Percentiles rank a stretch among this genome's conserved stretches.
phyloP scores from a whole-genome alignment of 1,140 invertebrate genomes.

The Elymnias hypermnestra region DNA sequence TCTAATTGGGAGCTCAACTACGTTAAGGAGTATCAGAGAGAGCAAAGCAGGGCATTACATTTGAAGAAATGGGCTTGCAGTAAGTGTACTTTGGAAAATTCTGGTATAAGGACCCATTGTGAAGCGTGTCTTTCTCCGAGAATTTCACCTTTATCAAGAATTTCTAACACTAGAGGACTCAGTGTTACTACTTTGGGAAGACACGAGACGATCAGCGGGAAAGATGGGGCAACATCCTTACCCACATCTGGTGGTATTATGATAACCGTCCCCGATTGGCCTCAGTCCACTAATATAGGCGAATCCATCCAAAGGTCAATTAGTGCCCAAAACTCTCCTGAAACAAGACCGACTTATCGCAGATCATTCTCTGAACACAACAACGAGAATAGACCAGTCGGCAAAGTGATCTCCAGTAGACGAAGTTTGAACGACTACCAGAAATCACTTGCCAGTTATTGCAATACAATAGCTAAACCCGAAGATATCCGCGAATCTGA shows the following conservation, averaged over 20 bases:
- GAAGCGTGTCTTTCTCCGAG: constrained; percentile 78
- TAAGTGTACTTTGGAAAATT: constrained; percentile 86
- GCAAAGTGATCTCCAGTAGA: constrained; percentile 74
- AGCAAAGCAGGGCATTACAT: constrained; percentile 58
- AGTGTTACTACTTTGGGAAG: constrained; percentile 67
- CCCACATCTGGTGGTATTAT: constrained; percentile 63
- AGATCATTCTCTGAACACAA: constrained; percentile 80
- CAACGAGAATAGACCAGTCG: constrained; percentile 65
- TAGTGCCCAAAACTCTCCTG: constrained; percentile 69
- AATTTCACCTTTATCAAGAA: constrained; percentile 48
- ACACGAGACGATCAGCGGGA: constrained; percentile 52
- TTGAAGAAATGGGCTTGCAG: constrained; percentile 82
- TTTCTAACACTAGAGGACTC: constrained; percentile 60
- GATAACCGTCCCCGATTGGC: constrained; percentile 70
- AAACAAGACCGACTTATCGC: constrained; percentile 77
- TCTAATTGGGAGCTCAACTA: constrained; percentile 72
- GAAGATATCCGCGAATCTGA: constrained; percentile 30
- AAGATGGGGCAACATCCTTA: constrained; percentile 60
- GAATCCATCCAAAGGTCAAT: constrained; percentile 69
- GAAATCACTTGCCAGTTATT: constrained; percentile 52
- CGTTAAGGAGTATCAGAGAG: constrained; percentile 64
- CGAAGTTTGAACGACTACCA: constrained; percentile 80
- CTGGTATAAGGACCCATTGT: constrained; percentile 79
- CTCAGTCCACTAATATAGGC: constrained; percentile 64
- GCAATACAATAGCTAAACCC: constrained; percentile 36